These are phyloP conservation scores for Homarus gammarus DNA, from an alignment of 2,888 invertebrate species.

Conservation along the genomic window DNA sequence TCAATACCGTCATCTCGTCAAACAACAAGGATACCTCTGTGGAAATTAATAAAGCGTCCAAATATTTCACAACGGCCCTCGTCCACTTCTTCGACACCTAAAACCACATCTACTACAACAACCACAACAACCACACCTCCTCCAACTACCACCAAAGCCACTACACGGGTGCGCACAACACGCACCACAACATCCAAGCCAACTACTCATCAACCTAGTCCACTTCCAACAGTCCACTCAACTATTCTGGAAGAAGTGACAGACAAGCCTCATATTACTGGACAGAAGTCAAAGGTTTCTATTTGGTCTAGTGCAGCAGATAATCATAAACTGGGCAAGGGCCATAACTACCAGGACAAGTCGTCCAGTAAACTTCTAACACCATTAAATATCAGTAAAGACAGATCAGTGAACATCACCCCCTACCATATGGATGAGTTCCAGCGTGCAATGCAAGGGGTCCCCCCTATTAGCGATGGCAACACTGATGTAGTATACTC, in stretches of 20 bases:
- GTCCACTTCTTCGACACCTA: background rate
- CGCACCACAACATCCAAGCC: constrained; percentile 19
- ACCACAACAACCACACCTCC: constrained; percentile 39
- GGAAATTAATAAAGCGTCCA: constrained; percentile 70
- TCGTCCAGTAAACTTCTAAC: constrained; percentile 24
- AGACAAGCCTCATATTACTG: constrained; percentile 40
- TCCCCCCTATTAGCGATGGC: constrained; percentile 66
- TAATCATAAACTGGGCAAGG: constrained; percentile 39
- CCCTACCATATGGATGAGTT: constrained; percentile 70
- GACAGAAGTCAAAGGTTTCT: constrained; percentile 44
- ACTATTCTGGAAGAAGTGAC: background rate
- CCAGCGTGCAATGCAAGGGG: constrained; percentile 59
- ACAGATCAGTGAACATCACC: constrained; percentile 38
- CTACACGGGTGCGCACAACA: background rate
- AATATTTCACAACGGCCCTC: constrained; percentile 17
- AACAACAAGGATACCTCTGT: constrained; percentile 54
- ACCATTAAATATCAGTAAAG: constrained; percentile 29
- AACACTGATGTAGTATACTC: constrained; percentile 73
- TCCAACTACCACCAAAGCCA: constrained; percentile 28
- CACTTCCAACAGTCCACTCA: background rate
- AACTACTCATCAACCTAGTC: background rate
- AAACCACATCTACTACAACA: background rate
- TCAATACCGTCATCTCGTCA: constrained; percentile 12
- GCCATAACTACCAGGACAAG: constrained; percentile 23
- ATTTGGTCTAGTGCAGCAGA: constrained; percentile 29